These are phyloP conservation scores for Erebia ligea DNA, from an alignment of 2,888 invertebrate genomes.

Conservation along the genomic window DNA sequence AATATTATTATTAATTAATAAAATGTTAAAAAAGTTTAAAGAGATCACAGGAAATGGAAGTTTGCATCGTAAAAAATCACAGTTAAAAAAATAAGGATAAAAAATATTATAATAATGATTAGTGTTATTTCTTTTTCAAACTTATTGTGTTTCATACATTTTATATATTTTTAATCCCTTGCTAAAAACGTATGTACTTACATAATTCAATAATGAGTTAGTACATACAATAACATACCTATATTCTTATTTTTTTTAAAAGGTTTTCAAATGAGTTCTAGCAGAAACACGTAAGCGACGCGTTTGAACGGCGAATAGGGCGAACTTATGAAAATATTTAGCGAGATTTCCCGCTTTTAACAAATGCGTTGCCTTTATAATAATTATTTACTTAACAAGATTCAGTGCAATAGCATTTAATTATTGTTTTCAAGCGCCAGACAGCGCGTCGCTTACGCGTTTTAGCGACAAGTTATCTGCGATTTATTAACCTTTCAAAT, in stretches of 20 bases:
- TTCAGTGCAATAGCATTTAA: no score
- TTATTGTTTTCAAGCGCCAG: no score
- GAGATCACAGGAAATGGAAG: conserved; percentile 75
- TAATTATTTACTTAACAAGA: no score
- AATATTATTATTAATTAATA: not conserved
- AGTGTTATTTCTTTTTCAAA: not conserved
- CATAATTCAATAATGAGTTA: not conserved
- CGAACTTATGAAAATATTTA: no score
- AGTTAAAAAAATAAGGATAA: conserved; percentile 44
- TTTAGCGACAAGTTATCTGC: no score
- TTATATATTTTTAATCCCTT: not conserved
- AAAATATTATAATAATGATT: not conserved
- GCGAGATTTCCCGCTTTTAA: no score
- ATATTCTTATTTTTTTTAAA: not conserved
- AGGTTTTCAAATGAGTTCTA: no score
- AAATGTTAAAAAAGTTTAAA: conserved; percentile 39
- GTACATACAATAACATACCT: not conserved
- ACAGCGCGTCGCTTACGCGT: no score
- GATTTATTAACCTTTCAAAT: no score
- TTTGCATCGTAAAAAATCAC: conserved; percentile 64
- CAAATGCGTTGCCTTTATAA: no score
- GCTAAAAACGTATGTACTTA: not conserved
- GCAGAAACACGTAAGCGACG: no score
- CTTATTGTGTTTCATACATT: not conserved
- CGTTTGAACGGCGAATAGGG: no score